Base-by-base conservation (phyloP, 1,140 invertebrate species). In the Drosophila azteca region DNA sequence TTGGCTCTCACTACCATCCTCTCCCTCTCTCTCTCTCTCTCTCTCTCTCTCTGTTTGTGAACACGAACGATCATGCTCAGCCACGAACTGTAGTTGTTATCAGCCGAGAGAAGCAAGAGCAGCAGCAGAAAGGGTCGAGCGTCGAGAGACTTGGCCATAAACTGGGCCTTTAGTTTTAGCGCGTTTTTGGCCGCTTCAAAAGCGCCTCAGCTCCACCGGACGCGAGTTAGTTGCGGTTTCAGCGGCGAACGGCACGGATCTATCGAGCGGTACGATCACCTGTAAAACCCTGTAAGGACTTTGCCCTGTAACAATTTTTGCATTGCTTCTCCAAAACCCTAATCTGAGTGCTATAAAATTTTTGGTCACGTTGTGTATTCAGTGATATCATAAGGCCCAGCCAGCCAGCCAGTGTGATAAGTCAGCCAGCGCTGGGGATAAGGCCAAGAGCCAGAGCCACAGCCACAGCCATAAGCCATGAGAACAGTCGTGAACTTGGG, bases 131-230 rank as follows among this genome's bases (percentile, higher is more conserved):
- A 67, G 61, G 45, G 48, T 67, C 51, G 45, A 54, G 45, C 35
- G 35, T 49, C 48, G 11, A 9, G 31, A 29, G 29, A 41, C 55
- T 71, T 49, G 68, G 70, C 52, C 50, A 45, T 74, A 55, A 77
- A 82, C 74, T 81, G 74, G 81, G 82, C 78, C 50, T 63, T 55
- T 66, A 59, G 73, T 68, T 64, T 88, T 78, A 78, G 77, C 77
- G 67, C 60, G 79, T 85, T 76, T 79, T 77, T 49, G 66, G 74
- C 70, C 60, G 71, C 65, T 87, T 87, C 78, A 87, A 87, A 85
- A 87, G 72, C 65, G 60, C 66, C 74, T 76, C 51, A 68, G 78
- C 68, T 82, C 69, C 78, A 78, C 76, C 55, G 63, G 69, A 35
- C 44, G 46, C 69, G 44, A 72, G 83, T 87, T 87, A 87, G 82